A percentile compares a stretch with the other conserved stretches of the same genome.
These are phyloP conservation scores for Papilio polyxenes DNA, from an alignment of 1,140 invertebrate genomes.

Conservation along the genomic window DNA sequence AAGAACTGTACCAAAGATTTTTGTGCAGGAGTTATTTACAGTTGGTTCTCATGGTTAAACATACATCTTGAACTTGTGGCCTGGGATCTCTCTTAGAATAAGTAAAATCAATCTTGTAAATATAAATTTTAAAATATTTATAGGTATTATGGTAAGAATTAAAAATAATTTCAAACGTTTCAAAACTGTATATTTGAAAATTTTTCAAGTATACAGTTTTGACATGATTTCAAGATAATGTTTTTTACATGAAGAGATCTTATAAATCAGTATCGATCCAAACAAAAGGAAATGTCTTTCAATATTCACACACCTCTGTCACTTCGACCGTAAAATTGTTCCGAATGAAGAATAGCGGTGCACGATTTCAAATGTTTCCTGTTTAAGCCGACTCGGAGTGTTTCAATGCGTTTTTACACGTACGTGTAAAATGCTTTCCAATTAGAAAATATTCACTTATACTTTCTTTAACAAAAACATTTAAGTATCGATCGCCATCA, in stretches of 20 bases:
- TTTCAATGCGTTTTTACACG: background rate
- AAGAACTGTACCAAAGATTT: background rate
- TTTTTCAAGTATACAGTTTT: background rate
- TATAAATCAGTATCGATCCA: background rate
- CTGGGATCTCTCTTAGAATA: too few relatives aligned
- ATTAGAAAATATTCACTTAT: slow-evolving; percentile 13
- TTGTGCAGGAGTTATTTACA: too few relatives aligned
- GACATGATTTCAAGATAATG: background rate
- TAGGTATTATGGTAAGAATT: too few relatives aligned
- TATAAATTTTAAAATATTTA: too few relatives aligned
- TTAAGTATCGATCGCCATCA: background rate
- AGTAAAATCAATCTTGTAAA: too few relatives aligned
- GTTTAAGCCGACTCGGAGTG: background rate
- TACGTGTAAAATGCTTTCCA: slow-evolving; percentile 19
- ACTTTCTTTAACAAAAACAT: slow-evolving; percentile 23
- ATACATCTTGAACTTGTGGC: too few relatives aligned
- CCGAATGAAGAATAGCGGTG: background rate
- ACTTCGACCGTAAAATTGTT: background rate
- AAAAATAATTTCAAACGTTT: too few relatives aligned
- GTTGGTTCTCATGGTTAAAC: too few relatives aligned
- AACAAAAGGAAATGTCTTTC: background rate
- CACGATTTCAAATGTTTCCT: slow-evolving; percentile 5
- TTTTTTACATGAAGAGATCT: background rate
- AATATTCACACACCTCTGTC: background rate
- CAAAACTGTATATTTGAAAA: too few relatives aligned